Evolutionary conservation across 2,113 vertebrate genomes (phyloP).

Genomic region (Okapia johnstoni): DNA sequence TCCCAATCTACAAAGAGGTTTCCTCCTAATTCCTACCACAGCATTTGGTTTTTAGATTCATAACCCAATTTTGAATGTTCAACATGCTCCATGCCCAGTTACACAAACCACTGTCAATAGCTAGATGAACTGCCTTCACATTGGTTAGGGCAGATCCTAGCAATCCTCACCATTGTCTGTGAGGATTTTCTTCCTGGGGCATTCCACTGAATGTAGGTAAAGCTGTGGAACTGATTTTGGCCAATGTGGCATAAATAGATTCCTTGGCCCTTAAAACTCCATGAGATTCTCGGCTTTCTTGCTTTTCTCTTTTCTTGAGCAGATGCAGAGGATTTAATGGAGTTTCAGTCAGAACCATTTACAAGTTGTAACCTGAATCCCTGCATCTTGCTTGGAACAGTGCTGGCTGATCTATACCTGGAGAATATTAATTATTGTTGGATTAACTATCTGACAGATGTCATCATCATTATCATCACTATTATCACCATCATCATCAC

Average conservation of each 20-base stretch:
- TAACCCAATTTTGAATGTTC: not conserved
- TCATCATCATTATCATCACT: not conserved
- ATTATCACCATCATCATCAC: not conserved
- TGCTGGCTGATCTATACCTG: not conserved
- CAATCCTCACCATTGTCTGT: not conserved
- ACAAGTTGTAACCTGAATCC: not conserved
- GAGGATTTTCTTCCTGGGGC: not conserved
- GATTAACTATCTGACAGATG: not conserved
- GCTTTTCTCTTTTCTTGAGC: not conserved
- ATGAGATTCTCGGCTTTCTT: not conserved
- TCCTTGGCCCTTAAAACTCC: not conserved
- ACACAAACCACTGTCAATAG: not conserved
- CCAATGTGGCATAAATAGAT: not conserved
- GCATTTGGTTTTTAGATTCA: not conserved
- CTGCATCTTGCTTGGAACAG: not conserved
- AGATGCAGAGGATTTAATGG: not conserved
- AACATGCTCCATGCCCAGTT: not conserved
- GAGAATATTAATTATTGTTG: not conserved
- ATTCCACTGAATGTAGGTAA: not conserved
- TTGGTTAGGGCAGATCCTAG: not conserved
- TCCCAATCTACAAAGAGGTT: not conserved
- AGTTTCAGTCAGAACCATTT: not conserved
- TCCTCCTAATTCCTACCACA: not conserved
- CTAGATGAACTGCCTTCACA: not conserved
- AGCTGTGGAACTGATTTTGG: not conserved